Evolutionary conservation across 2,888 invertebrate species (phyloP), one percentile per base, ranked within the genome.

Genomic region (Volucella inanis): DNA sequence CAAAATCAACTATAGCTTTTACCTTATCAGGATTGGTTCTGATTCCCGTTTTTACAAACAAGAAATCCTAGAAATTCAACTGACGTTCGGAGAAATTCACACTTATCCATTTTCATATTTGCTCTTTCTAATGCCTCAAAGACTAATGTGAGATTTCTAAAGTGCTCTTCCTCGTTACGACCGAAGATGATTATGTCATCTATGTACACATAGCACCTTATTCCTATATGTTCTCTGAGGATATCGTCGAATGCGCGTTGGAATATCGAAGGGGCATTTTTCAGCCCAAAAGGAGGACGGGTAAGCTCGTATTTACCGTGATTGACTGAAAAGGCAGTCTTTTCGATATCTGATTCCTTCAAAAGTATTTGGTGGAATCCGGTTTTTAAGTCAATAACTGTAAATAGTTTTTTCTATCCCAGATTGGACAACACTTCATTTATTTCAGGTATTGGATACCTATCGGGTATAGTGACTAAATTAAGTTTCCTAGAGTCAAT

Each of bases 321-420:
- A 18, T 57, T 59, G 10, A 74, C 38, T 4, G 74, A 74, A 22
- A 74, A 74, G 8, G 74, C 54, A 8, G 52, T 64, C 38, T 64
- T 74, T 39, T 74, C 74, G 47, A n/a, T n/a, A n/a, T n/a, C n/a
- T n/a, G n/a, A 50, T 49, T 75, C 65, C 38, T 31, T 75, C 52
- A 64, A 15, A 55, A 65, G n/a, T 38, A 85, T 85, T 39, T 85
- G 72, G 38, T 80, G n/a, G n/a, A n/a, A n/a, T n/a, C n/a, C n/a
- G n/a, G n/a, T n/a, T n/a, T n/a, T n/a, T n/a, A n/a, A n/a, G n/a
- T n/a, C n/a, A 72, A 22, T 22, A 22, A 22, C 18, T 22, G 38
- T 45, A 18, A n/a, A 38, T 11, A 14, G 45, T 39, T 52, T 52
- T 52, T 74, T 52, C 2, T 59, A 39, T 45, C 52, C 18, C 9